A percentile compares a stretch with the other conserved stretches of the same genome.
Evolutionary conservation across 2,113 vertebrate genomes (phyloP).

Genomic region (Tyto alba): DNA sequence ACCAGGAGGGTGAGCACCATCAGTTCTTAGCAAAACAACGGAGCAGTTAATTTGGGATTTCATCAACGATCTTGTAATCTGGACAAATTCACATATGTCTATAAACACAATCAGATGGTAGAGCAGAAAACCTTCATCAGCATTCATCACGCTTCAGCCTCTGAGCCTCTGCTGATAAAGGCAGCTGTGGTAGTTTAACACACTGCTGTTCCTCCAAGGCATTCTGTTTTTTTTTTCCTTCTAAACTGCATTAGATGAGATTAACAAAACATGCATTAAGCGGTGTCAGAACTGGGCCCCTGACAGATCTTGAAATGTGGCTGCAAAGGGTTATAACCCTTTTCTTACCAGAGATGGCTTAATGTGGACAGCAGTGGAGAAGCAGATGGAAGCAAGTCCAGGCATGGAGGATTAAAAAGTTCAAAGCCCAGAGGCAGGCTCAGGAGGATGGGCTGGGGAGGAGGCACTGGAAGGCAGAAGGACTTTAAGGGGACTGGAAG

Average conservation of each 20-base stretch:
- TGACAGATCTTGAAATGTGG: neutral
- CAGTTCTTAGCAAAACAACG: neutral
- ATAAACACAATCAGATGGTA: neutral
- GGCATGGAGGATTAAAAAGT: neutral
- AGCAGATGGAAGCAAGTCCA: neutral
- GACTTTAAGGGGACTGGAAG: neutral
- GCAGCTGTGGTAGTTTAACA: neutral
- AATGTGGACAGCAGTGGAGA: neutral
- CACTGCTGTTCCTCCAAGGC: neutral
- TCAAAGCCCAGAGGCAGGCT: neutral
- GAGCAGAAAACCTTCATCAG: neutral
- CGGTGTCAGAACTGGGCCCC: neutral
- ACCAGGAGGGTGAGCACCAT: neutral
- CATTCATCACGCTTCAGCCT: neutral
- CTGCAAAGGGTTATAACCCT: neutral
- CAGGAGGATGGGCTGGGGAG: neutral
- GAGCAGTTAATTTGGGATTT: neutral
- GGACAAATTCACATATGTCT: neutral
- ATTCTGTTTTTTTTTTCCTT: neutral
- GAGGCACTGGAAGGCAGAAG: neutral
- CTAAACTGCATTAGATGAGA: neutral
- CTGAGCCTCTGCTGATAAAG: conserved; percentile 1
- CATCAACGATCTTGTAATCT: neutral
- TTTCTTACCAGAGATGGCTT: neutral
- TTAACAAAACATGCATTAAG: neutral